Evolutionary conservation across 2,888 invertebrate genomes (phyloP), one percentile per base, ranked within the genome.

Genomic region (Conus canariensis): DNA sequence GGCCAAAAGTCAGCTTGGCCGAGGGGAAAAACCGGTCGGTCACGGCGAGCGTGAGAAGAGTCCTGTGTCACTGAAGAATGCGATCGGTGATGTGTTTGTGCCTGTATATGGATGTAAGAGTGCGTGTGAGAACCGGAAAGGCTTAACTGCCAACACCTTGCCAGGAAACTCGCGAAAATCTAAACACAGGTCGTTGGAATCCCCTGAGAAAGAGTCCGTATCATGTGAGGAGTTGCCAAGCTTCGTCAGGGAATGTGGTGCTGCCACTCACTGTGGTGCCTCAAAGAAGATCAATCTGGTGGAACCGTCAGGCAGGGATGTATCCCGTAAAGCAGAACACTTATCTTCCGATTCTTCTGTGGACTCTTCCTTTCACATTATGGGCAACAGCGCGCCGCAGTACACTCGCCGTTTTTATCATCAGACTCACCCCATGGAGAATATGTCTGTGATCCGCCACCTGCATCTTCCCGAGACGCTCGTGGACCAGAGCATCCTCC

Each of bases 381-480:
- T 87, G 88, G 80, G 89, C 82, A 87, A 90, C 88, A 90, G 88
- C 70, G 77, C 16, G 87, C 45, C 85, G 30, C 85, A 16, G 82
- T 80, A 80, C 88, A 58, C 59, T 9, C 88, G 83, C 25, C 85
- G 88, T 22, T 74, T 30, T 16, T 85, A 88, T 19, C 85, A 14
- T 70, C 67, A 83, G 30, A 85, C 83, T n/a, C 87, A 83, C n/a
- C 19, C 30, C 22, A 56, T 77, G 16, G 93, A 93, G 10, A 93
- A 92, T 58, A 94, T 92, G 85, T 92, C 94, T 6, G 88, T 94
- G 19, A 89, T 93, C 25, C 91, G 93, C 58, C 91, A 92, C 58
- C 92, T 94, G 10, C 92, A 93, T 8, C 92, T 93, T 86, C 93
- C 94, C 9, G 94, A 94, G 90, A 91, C 90, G 1, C 92, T 94